phyloP scores from a whole-genome alignment of 1,140 invertebrate genomes.

The Lethocerus indicus region DNA sequence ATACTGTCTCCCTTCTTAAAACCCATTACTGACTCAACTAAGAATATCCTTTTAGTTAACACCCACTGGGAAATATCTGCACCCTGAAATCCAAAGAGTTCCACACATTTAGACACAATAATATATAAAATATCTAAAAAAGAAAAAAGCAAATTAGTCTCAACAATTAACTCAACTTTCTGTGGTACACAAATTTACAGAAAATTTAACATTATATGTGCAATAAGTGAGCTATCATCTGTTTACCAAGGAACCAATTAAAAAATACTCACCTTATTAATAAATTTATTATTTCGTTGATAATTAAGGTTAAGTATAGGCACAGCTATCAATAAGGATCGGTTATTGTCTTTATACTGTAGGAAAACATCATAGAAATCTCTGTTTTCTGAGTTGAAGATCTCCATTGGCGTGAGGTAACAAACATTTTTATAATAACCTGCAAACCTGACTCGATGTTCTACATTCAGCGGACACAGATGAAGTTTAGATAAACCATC shows the following conservation, averaged over 20 bases:
- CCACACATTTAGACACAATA: too few relatives aligned
- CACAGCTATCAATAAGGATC: conserved; percentile 32
- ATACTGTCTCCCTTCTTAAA: conserved; percentile 1
- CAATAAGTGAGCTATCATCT: conserved; percentile 6
- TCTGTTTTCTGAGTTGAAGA: conserved; percentile 25
- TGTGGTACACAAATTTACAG: background rate
- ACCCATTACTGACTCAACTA: conserved; percentile 24
- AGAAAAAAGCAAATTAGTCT: background rate
- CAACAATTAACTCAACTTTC: background rate
- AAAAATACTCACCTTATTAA: conserved; percentile 17
- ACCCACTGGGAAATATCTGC: conserved; percentile 35
- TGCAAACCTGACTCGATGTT: conserved; percentile 35
- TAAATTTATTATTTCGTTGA: conserved; percentile 16
- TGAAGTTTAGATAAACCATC: conserved; percentile 23
- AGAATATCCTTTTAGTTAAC: conserved; percentile 45
- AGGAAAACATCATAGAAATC: conserved; percentile 40
- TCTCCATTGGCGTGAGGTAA: conserved; percentile 29
- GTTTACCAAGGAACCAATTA: background rate
- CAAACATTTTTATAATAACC: conserved; percentile 33
- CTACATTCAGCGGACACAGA: conserved; percentile 29
- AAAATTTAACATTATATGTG: background rate
- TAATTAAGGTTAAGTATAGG: conserved; percentile 34
- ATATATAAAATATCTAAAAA: conserved; percentile 2
- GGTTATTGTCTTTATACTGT: conserved; percentile 27
- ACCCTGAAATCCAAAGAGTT: conserved; percentile 21